phyloP scores from a whole-genome alignment of 2,113 vertebrate genomes.

The Cryptotis parvus region DNA sequence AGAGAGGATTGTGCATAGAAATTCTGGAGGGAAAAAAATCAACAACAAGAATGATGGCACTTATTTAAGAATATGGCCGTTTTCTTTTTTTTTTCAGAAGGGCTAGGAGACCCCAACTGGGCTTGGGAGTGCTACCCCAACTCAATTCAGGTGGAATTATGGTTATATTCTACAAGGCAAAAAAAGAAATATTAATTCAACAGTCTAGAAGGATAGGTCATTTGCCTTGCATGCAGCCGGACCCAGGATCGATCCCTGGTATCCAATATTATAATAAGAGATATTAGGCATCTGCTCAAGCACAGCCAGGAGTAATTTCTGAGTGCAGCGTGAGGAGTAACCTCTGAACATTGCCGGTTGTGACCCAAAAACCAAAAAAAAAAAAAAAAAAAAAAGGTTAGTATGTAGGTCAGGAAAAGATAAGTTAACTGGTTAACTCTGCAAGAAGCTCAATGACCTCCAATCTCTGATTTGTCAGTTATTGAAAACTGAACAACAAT shows the following conservation, averaged over 20 bases:
- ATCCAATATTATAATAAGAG: too few relatives aligned
- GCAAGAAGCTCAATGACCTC: not conserved
- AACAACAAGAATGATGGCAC: not conserved
- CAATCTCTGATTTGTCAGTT: not conserved
- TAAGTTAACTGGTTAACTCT: not conserved
- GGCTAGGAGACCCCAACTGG: not conserved
- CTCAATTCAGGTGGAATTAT: not conserved
- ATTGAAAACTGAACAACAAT: not conserved
- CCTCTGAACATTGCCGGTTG: too few relatives aligned
- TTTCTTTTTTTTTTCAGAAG: slow-evolving; percentile 23
- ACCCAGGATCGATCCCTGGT: too few relatives aligned
- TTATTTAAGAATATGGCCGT: not conserved
- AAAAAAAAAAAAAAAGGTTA: too few relatives aligned
- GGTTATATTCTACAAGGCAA: accelerated
- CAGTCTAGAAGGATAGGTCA: not conserved
- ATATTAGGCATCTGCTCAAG: too few relatives aligned
- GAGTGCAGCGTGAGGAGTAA: too few relatives aligned
- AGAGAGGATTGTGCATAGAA: not conserved
- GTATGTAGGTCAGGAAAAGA: not conserved
- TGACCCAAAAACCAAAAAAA: too few relatives aligned
- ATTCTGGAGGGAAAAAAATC: not conserved
- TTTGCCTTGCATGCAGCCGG: too few relatives aligned
- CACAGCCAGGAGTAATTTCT: too few relatives aligned
- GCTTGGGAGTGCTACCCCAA: not conserved
- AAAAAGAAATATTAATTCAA: not conserved